Base-by-base conservation (phyloP, 2,888 invertebrate genomes). In the Ctena decussata region DNA sequence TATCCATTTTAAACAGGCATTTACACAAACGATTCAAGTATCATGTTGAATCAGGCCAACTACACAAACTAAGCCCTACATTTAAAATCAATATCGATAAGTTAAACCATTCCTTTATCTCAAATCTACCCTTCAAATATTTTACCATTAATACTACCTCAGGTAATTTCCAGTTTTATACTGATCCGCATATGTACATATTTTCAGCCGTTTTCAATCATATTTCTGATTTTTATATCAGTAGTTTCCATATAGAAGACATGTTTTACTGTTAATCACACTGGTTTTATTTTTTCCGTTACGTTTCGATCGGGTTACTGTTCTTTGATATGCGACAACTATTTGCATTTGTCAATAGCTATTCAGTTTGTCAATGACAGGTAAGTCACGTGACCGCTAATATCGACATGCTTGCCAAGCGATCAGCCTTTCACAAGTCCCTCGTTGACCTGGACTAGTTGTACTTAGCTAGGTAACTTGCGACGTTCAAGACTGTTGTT, bases 201-300 rank as follows among this genome's bases (percentile, higher is more conserved):
- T 65, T 65, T 65, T 65, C 65, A 65, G 0, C 65, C 65, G 65
- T 65, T 65, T 18, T 35, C 65, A 35, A 35, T 65, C 65, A 65
- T 65, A 18, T 65, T 65, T 65, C 65, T 15, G 2, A 3, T 24
- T 65, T 65, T 30, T 35, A 65, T 32, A 65, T 65, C 65, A 12
- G 15, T 18, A 65, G 1, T 35, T 35, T 65, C 0, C 12, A 12
- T 11, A 21, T 11, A 30, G 32, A 8, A 65, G 65, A 65, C 65
- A 65, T 65, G 32, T 65, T 65, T 65, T 65, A 65, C 65, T 30
- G 65, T 65, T 65, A 65, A 35, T 35, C 74, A 84, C 84, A 84
- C 80, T 49, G 35, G 27, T 74, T 24, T 72, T 21, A 21, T 6
- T 70, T 70, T 44, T 44, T 24, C 72, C 72, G 72, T 30, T 72